A percentile compares a stretch with the other conserved stretches of the same genome.
Conservation (phyloP, 2,797 vertebrate genomes). For the Yasuhikotakia modesta region DNA sequence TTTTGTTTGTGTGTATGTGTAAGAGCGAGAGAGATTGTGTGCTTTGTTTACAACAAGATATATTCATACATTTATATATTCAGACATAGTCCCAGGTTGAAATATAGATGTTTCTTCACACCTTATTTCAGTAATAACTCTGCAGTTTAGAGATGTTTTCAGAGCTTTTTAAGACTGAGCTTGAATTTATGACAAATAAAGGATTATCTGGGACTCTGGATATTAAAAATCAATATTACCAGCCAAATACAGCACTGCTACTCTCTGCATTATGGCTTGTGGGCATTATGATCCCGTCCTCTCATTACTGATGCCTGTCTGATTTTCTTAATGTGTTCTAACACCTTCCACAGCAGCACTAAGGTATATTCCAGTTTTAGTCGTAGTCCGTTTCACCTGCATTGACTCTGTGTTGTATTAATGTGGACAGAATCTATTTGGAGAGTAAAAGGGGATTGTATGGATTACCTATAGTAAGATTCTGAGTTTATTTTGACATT, state of each 20-base stretch:
- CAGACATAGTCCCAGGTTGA: background rate
- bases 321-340: slow-evolving; percentile 49
- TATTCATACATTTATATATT: too few species aligned
- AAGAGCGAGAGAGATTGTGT: too few species aligned
- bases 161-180: slow-evolving; percentile 1
- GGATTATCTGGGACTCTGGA: slow-evolving; percentile 54
- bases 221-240: slow-evolving; percentile 15
- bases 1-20: too few species aligned
- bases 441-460: background rate
- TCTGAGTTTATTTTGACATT: too few species aligned
- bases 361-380: slow-evolving; percentile 66
- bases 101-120: background rate
- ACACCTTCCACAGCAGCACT: slow-evolving; percentile 49
- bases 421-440: slow-evolving; percentile 17
- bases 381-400: slow-evolving; percentile 58
- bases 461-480: too few species aligned
- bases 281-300: slow-evolving; percentile 59
- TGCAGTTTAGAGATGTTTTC: background rate
- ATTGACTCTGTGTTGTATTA: slow-evolving; percentile 60
- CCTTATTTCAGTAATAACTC: background rate
- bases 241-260: background rate
- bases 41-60: too few species aligned
- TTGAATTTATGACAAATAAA: slow-evolving; percentile 59
- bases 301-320: slow-evolving; percentile 64
- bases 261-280: slow-evolving; percentile 53